Percentiles rank a stretch among this genome's conserved stretches.
Evolutionary conservation across 1,140 invertebrate genomes (phyloP).

Genomic region (Scaptomyza hsui): DNA sequence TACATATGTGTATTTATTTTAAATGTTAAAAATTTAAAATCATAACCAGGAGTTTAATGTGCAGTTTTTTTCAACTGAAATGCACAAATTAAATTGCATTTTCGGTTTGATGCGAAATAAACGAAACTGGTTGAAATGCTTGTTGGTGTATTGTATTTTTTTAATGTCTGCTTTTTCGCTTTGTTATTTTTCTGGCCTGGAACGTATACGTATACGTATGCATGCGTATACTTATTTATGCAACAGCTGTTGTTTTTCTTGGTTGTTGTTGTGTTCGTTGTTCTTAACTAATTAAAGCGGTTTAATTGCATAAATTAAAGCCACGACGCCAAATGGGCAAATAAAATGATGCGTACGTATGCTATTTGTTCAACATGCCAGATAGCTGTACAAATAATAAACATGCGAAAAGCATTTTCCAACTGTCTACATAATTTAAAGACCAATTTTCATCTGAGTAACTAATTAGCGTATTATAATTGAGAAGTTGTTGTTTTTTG

Average conservation of each 20-base stretch:
- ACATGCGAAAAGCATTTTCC: slow-evolving; percentile 6
- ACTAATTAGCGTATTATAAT: slow-evolving; percentile 12
- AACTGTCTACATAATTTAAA: slow-evolving; percentile 2
- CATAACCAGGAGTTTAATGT: slow-evolving; percentile 4
- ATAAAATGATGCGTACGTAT: slow-evolving; percentile 22
- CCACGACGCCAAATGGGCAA: slow-evolving; percentile 12
- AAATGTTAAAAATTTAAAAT: neutral
- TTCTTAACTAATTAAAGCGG: slow-evolving; percentile 61
- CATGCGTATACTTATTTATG: slow-evolving; percentile 44
- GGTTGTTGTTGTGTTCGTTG: slow-evolving; percentile 10
- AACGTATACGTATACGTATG: too few species aligned
- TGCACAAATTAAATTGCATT: slow-evolving; percentile 47
- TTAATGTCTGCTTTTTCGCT: slow-evolving; percentile 19
- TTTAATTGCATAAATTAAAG: slow-evolving; percentile 71
- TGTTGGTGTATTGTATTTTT: slow-evolving; percentile 41
- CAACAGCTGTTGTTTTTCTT: slow-evolving; percentile 55
- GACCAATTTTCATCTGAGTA: neutral
- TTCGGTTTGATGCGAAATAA: slow-evolving; percentile 47
- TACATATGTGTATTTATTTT: neutral
- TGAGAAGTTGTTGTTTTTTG: neutral
- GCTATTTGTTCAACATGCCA: slow-evolving; percentile 24
- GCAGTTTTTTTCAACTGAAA: slow-evolving; percentile 5
- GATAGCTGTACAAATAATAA: slow-evolving; percentile 45
- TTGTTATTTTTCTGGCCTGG: slow-evolving; percentile 18
- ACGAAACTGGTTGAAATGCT: slow-evolving; percentile 1